Conservation (phyloP, 2,888 invertebrate species). For the Brachypalpus laphriformis region DNA sequence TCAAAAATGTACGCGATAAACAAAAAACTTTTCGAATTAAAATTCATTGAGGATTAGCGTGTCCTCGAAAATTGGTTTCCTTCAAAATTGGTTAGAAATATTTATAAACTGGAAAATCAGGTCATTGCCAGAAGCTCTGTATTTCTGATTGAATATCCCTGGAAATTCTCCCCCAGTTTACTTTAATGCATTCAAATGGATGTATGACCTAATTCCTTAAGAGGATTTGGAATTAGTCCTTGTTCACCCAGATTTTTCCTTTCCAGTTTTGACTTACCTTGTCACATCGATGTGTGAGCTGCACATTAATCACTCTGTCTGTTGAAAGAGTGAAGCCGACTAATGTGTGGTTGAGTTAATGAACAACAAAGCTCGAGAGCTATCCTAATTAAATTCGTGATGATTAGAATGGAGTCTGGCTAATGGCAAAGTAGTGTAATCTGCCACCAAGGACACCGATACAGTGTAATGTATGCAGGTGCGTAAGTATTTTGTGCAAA, state of each 20-base stretch:
- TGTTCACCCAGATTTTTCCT: not conserved
- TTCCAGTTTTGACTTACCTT: too few relatives aligned
- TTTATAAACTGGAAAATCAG: not conserved
- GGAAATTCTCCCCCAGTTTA: not conserved
- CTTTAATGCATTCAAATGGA: not conserved
- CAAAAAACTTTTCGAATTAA: slow-evolving; percentile 30
- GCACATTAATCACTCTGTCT: slow-evolving; percentile 1
- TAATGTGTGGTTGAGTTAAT: slow-evolving; percentile 21
- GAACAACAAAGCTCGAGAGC: slow-evolving; percentile 20
- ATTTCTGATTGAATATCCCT: not conserved
- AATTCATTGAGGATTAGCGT: slow-evolving; percentile 11
- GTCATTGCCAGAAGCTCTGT: not conserved
- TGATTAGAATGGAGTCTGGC: slow-evolving; percentile 7
- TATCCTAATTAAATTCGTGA: slow-evolving; percentile 54
- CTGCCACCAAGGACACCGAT: slow-evolving; percentile 18
- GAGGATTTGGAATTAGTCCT: slow-evolving; percentile 31
- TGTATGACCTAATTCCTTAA: slow-evolving; percentile 43
- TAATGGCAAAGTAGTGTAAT: slow-evolving; percentile 38
- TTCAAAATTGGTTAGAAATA: not conserved
- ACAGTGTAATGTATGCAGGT: not conserved
- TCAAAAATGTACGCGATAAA: not conserved
- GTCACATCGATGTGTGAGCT: not conserved
- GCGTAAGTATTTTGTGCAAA: not conserved
- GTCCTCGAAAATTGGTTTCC: not conserved
- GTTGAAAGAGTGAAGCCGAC: not conserved